A percentile compares a stretch with the other conserved stretches of the same genome.
Evolutionary conservation across 2,113 vertebrate species (phyloP).

Genomic region (Ciconia stormi): DNA sequence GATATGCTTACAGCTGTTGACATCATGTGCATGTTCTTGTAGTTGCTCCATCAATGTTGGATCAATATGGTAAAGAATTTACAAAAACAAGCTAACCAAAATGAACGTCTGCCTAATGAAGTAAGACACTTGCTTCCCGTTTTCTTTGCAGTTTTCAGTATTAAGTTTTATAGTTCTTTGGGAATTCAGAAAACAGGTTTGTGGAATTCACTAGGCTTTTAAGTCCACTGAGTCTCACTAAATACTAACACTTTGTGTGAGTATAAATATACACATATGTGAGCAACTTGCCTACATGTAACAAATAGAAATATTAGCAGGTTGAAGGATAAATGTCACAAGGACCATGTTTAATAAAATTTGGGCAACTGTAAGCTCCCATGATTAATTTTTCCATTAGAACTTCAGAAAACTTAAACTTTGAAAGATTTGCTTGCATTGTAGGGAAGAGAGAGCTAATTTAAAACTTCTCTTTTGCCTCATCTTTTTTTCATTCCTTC

Average conservation of each 20-base stretch:
- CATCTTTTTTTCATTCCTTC: background rate
- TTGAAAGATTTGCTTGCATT: background rate
- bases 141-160: background rate
- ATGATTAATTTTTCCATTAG: background rate
- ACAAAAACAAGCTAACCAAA: background rate
- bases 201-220: background rate
- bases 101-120: background rate
- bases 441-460: background rate
- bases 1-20: background rate
- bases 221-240: background rate
- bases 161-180: background rate
- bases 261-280: background rate
- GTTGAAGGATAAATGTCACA: background rate
- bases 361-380: background rate
- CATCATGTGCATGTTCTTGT: rapidly evolving
- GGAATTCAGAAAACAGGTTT: background rate
- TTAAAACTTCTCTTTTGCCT: background rate
- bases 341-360: background rate
- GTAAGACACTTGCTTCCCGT: background rate
- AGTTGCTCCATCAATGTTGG: background rate
- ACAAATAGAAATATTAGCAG: background rate
- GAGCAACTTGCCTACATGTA: background rate
- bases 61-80: background rate
- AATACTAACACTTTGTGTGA: background rate
- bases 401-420: background rate